phyloP scores from a whole-genome alignment of 2,113 vertebrate genomes.

The Petrocephalus zakoni region DNA sequence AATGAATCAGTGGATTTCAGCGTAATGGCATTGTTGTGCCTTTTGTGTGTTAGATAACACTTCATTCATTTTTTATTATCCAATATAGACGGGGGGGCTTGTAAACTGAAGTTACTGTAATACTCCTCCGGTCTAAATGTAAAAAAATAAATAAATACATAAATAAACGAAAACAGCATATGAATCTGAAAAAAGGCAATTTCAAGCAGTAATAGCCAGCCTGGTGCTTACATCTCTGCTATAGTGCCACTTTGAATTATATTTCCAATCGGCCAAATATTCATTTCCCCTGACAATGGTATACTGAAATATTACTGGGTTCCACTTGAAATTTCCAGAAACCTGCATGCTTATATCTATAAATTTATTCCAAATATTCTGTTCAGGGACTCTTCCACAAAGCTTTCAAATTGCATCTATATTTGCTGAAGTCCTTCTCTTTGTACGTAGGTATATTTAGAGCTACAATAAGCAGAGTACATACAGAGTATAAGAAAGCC shows the following conservation, averaged over 20 bases:
- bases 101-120: constrained; percentile 15
- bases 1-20: constrained; percentile 18
- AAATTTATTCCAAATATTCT: neutral
- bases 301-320: constrained; percentile 6
- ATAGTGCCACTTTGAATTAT: constrained; percentile 23
- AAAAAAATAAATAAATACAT: too few species aligned
- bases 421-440: constrained; percentile 1
- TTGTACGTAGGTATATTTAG: neutral
- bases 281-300: constrained; percentile 3
- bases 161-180: neutral
- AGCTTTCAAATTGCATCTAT: constrained; percentile 6
- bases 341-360: neutral
- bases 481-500: neutral
- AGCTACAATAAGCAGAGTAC: neutral
- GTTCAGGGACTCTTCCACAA: neutral
- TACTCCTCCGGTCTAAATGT: neutral
- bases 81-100: neutral
- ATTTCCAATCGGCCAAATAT: neutral
- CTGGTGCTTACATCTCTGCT: neutral
- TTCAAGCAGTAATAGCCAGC: constrained; percentile 11
- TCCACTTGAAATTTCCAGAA: constrained; percentile 2
- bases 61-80: constrained; percentile 17
- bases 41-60: neutral
- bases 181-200: constrained; percentile 11
- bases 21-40: constrained; percentile 8